Base-by-base conservation (phyloP, 2,888 invertebrate species). In the Aphodius sticticus region DNA sequence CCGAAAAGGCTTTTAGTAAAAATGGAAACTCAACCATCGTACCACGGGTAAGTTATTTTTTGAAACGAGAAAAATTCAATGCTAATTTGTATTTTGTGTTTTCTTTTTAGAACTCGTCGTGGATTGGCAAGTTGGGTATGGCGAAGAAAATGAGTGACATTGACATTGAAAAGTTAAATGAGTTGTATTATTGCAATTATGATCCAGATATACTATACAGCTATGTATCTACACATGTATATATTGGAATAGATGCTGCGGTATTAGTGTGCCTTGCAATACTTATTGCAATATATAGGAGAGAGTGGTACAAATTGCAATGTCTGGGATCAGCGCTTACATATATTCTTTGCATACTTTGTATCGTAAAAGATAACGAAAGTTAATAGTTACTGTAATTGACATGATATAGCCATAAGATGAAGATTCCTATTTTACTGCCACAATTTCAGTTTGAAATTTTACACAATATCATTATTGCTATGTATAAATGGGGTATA, bases 11-110 rank as follows among this genome's bases (percentile, higher is more conserved):
- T 0, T 95, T 95, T 86, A 92, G 94, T 0, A 92, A 91, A 84
- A 93, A 94, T 86, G 93, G 92, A 53, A 89, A 92, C 82, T 90
- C 90, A 71, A 95, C 95, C 0, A 95, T 95, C 16, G n/a, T 79
- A 7, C 79, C 79, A 69, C 16, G 35, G 14, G 78, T 78, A 76
- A 78, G 70, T 35, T 1, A 2, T 2, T 26, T 26, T 26, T 2
- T 26, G 3, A 15, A 53, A 16, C 12, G 70, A n/a, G 26, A 35
- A 35, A 16, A 7, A 69, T 6, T 16, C 16, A 16, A 15, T 36
- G 26, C 26, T 74, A 38, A 38, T 15, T 0, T 5, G 16, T 37
- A 36, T 38, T 6, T 76, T 75, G 14, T 70, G 15, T 76, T 53
- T 3, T 26, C 26, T 53, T 26, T 53, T 53, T 16, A 77, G 69